Evolutionary conservation across 2,113 vertebrate species (phyloP).

Genomic region (Poicephalus meyeri): DNA sequence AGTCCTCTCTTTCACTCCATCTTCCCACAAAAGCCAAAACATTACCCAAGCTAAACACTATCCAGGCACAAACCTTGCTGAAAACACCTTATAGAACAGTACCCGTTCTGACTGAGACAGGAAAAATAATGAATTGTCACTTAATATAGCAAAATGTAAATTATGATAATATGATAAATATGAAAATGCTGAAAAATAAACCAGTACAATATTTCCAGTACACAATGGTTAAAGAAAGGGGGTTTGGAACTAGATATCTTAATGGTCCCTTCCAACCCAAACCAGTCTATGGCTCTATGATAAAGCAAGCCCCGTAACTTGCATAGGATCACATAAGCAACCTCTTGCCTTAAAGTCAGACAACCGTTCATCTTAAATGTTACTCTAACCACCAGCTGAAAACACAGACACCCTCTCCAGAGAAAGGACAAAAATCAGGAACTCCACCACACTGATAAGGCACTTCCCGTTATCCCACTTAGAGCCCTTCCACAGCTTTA

Average conservation of each 20-base stretch:
- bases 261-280: background rate
- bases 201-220: background rate
- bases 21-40: background rate
- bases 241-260: background rate
- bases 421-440: background rate
- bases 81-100: background rate
- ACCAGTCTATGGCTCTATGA: background rate
- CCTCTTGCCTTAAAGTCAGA: background rate
- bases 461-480: background rate
- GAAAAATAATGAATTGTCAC: background rate
- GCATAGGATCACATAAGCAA: background rate
- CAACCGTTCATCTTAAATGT: background rate
- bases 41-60: background rate
- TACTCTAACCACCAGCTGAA: background rate
- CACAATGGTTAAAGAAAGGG: background rate
- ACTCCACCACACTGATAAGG: background rate
- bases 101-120: background rate
- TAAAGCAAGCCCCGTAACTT: background rate
- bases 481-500: background rate
- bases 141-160: background rate
- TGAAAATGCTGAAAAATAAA: background rate
- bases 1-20: background rate
- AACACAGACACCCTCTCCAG: background rate
- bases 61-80: background rate
- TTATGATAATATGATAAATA: background rate